Conservation (phyloP, 2,888 invertebrate genomes). For the Andricus quercusramuli region DNA sequence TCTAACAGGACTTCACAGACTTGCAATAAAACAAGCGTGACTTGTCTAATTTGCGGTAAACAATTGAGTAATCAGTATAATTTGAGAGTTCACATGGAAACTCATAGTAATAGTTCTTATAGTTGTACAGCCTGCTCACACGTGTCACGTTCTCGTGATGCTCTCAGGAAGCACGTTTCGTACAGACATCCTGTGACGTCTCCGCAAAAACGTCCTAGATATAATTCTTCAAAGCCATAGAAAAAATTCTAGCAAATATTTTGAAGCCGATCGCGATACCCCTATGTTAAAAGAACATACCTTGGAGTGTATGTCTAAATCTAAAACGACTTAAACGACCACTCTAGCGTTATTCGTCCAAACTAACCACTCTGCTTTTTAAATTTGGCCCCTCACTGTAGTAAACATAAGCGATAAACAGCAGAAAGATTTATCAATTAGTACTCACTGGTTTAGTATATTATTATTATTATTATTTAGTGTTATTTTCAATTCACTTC, state of each 20-base stretch:
- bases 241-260: background rate
- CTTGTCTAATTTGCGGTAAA: constrained; percentile 92
- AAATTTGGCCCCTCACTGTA: too few species aligned
- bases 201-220: constrained; percentile 77
- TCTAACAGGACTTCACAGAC: constrained; percentile 64
- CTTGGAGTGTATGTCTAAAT: too few species aligned
- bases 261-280: background rate
- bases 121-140: constrained; percentile 93
- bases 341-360: too few species aligned
- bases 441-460: too few species aligned
- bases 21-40: constrained; percentile 80
- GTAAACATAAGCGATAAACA: too few species aligned
- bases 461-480: too few species aligned
- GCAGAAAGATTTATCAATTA: too few species aligned
- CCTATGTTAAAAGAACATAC: too few species aligned
- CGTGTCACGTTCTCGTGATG: constrained; percentile 92
- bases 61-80: constrained; percentile 95
- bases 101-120: constrained; percentile 92
- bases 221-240: constrained; percentile 70
- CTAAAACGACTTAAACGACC: too few species aligned
- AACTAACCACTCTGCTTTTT: too few species aligned
- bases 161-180: constrained; percentile 92
- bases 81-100: constrained; percentile 93
- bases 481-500: too few species aligned
- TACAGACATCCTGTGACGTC: constrained; percentile 87